A percentile compares a stretch with the other conserved stretches of the same genome.
Conservation (phyloP, 2,888 invertebrate species). For the Alsophila aescularia region DNA sequence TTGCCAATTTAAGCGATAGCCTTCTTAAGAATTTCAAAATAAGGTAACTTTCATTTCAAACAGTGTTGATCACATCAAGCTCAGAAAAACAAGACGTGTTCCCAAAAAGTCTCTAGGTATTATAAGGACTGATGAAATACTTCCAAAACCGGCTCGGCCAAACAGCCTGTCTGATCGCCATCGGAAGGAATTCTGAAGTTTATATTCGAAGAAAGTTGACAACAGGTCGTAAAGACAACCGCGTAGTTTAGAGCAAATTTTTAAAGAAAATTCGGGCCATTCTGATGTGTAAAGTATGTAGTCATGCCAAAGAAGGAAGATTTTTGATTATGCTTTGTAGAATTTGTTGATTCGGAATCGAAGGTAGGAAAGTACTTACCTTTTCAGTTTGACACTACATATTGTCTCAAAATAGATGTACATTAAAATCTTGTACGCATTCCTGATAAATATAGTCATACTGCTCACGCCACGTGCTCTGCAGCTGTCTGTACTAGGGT, state of each 20-base stretch:
- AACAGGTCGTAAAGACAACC: not conserved
- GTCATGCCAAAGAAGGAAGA: too few species aligned
- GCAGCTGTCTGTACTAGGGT: not conserved
- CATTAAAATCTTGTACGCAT: not conserved
- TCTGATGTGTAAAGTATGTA: too few species aligned
- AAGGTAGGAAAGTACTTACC: too few species aligned
- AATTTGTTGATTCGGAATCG: too few species aligned
- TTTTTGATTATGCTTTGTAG: too few species aligned
- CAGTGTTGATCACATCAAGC: too few species aligned
- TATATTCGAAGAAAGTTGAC: constrained; percentile 11
- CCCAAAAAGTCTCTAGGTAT: not conserved
- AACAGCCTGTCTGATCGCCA: constrained; percentile 1
- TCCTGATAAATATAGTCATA: constrained; percentile 4
- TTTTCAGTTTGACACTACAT: not conserved
- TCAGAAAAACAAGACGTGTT: not conserved
- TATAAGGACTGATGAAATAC: not conserved
- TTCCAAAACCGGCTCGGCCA: constrained; percentile 11
- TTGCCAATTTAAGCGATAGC: not conserved
- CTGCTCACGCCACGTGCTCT: not conserved
- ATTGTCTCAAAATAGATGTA: constrained; percentile 6
- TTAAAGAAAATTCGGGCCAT: not conserved
- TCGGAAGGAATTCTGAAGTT: constrained; percentile 6
- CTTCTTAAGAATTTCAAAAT: not conserved
- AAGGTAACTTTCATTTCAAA: not conserved
- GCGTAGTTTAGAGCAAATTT: not conserved